A percentile compares a stretch with the other conserved stretches of the same genome.
These are phyloP conservation scores for Pluvialis apricaria DNA, from an alignment of 2,113 vertebrate genomes.

Conservation along the genomic window DNA sequence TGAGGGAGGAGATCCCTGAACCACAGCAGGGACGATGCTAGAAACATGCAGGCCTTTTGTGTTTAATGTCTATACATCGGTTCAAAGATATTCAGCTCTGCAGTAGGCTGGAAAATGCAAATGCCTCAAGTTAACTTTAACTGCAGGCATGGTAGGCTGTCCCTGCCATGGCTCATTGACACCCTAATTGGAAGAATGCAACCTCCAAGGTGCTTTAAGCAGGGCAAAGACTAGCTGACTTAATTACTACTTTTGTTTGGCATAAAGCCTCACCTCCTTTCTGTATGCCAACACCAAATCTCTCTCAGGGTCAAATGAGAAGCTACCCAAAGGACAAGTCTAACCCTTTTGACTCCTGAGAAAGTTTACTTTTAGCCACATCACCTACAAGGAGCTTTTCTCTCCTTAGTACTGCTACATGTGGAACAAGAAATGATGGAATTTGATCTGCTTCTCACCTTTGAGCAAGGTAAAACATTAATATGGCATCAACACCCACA, in stretches of 20 bases:
- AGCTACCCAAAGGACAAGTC: not conserved
- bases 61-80: not conserved
- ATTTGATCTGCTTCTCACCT: slow-evolving; percentile 15
- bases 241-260: not conserved
- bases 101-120: not conserved
- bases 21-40: rapidly evolving
- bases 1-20: not conserved
- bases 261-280: not conserved
- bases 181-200: not conserved
- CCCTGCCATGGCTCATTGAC: not conserved
- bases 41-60: not conserved
- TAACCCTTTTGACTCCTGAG: not conserved
- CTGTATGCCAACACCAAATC: not conserved
- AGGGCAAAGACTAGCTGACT: not conserved
- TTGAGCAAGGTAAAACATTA: slow-evolving; percentile 33
- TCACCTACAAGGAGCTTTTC: not conserved
- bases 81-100: not conserved
- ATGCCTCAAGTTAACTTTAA: not conserved
- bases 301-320: not conserved
- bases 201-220: not conserved
- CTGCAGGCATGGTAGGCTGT: not conserved
- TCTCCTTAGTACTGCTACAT: not conserved
- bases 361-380: not conserved
- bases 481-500: not conserved
- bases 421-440: not conserved